Evolutionary conservation across 1,140 invertebrate genomes (phyloP), one percentile per base, ranked within the genome.

Genomic region (Zaprionus camerounensis): DNA sequence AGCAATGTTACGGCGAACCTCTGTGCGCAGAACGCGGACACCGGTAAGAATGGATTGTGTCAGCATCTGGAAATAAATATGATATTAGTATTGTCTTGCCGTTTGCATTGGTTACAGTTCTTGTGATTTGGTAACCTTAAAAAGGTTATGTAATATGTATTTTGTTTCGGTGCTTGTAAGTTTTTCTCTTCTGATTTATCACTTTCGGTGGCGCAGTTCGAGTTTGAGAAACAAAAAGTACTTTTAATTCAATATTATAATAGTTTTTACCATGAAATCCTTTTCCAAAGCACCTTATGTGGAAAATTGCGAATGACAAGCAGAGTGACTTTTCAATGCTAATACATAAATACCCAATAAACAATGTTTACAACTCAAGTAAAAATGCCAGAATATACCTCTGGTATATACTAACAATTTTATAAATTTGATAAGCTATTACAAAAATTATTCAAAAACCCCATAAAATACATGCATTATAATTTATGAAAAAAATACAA

Each of bases 1-100:
- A 65, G 95, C 95, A 67, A 96, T 93, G 88, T 96, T 96, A 31
- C 96, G 94, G 24, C 91, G 91, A 12, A 78, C 79, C 65, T 93
- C 91, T 20, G 76, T 81, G 58, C 90, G 84, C 34, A 93, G 70
- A 1, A 85, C 80, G 24, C 92, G 91, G 67, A 88, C 69, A 17
- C 91, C 88, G 53, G 28, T 76, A 53, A 92, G 69, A 69, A 92
- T 80, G 53, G 87, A 80, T 80, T 92, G 91, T 28, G 92, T 78
- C 79, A 93, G 75, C 92, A 93, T 93, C 91, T 92, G 71, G 5
- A 78, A 92, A 92, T n/a, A 26, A 17, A 13, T 17, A 22, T 24
- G 17, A 58, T 17, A 36, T 53, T n/a, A 24, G 6, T 57, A 56
- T 56, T 28, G 26, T 24, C 22, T 56, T 5, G n/a, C 17, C 6